Evolutionary conservation across 2,113 vertebrate genomes (phyloP), one percentile per base, ranked within the genome.

Genomic region (Ascaphus truei): DNA sequence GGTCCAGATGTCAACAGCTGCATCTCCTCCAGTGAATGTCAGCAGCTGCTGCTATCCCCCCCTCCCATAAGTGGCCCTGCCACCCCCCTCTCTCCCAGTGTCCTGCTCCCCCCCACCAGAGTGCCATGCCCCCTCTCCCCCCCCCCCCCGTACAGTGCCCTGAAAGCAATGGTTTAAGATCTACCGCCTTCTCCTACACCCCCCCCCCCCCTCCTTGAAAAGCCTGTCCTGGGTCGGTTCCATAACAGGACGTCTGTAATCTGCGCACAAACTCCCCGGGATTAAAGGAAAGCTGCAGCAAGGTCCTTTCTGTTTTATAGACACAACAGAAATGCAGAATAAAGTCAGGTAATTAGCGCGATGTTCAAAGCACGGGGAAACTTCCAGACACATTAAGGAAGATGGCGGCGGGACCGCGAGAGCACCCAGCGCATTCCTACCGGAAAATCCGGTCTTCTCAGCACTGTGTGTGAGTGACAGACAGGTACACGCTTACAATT

Each of bases 21-120:
- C 39, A 68, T 48, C 26, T 56, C 11, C 25, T 57, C 52, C 30
- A 47, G 39, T 57, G 52, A 68, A 68, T 57, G 64, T 37, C 64
- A 68, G 57, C 64, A 68, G 51, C 64, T 68, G 64, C 57, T 57
- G 52, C 52, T 68, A 57, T n/a, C n/a, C n/a, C n/a, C n/a, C n/a
- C n/a, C n/a, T n/a, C n/a, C n/a, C n/a, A n/a, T n/a, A n/a, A n/a
- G n/a, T n/a, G n/a, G n/a, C n/a, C n/a, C n/a, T n/a, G n/a, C n/a
- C n/a, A n/a, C n/a, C n/a, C n/a, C n/a, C n/a, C n/a, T n/a, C n/a
- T n/a, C n/a, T n/a, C n/a, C n/a, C n/a, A n/a, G n/a, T n/a, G n/a
- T n/a, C n/a, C n/a, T n/a, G n/a, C n/a, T n/a, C n/a, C n/a, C n/a
- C n/a, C n/a, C n/a, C n/a, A n/a, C n/a, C n/a, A n/a, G n/a, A n/a